Evolutionary conservation across 1,140 invertebrate genomes (phyloP), one percentile per base, ranked within the genome.

Genomic region (Pinna nobilis): DNA sequence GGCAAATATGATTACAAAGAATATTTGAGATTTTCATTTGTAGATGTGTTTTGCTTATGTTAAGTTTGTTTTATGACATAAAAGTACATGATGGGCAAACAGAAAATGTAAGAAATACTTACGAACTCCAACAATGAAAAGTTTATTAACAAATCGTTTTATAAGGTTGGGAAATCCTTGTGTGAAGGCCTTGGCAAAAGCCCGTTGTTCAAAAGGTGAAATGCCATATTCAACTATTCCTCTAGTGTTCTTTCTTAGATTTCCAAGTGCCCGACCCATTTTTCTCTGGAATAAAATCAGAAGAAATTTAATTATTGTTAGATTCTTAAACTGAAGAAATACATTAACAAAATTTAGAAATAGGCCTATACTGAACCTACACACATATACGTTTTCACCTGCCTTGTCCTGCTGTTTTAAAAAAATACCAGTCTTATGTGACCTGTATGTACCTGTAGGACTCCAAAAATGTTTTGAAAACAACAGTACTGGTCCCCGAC

Each of bases 191-290:
- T 44, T 44, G 18, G 61, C 61, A 72, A 59, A 72, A 15, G 70
- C 70, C 39, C 44, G 57, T 33, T 72, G 70, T 49, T 72, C 70
- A 66, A 66, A 65, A 25, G 70, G 70, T 20, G 70, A 72, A 39
- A 72, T 30, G 23, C 53, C 49, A 23, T 51, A 72, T 15, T 57
- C 32, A 2, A 72, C 63, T 39, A 50, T 28, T 20, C 49, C 41
- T 37, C 37, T 11, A 2, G 39, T 44, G 18, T 30, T 35, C 4
- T n/a, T 35, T 49, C 25, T 72, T 7, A 72, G 18, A 23, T 37
- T 41, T 20, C 41, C 37, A 53, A 66, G 60, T 28, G 49, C 30
- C 25, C 61, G 25, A 55, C 70, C 70, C 70, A 72, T 68, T 18
- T 32, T 68, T 13, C 25, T 28, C 50, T 37, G 20, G 23, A 47